Base-by-base conservation (phyloP, 2,888 invertebrate species). In the Drosophila rellima region DNA sequence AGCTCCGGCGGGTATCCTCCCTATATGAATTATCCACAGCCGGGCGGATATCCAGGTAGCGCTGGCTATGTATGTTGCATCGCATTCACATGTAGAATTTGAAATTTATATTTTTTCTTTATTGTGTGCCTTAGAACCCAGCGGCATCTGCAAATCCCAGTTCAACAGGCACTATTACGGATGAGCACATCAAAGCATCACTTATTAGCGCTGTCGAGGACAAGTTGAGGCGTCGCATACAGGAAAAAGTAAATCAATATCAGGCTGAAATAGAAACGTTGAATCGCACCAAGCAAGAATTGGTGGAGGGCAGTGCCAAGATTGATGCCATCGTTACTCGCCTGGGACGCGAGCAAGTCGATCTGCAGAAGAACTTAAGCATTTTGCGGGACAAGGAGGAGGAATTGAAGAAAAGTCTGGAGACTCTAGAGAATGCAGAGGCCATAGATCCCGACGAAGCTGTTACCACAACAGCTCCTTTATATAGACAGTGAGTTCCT, bases 141-240 rank as follows among this genome's bases (percentile, higher is more conserved):
- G 59, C 62, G 5, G 90, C 70, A 15, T 92, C 94, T 83, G 92
- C 93, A 7, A 70, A 47, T 55, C 35, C 76, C 17, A 94, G 94
- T 57, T 94, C 94, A 63, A 94, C 93, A 33, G 96, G 97, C 18
- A 97, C 97, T n/a, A 98, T 98, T 64, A 96, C 98, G 50, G 98
- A 98, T 86, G 98, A 98, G 91, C 98, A 99, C 91, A 97, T 99
- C 73, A 95, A 97, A 90, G 97, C 97, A 26, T 99, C 99, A 1
- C 93, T 99, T 20, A 93, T 98, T 17, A 98, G 98, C 62, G 99
- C 99, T 23, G 97, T 99, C 1, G 98, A 98, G 92, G 99, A 99
- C 91, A 98, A 98, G 93, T 93, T 99, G 77, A 94, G 96, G 82
- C 93, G 98, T 70, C 95, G 97, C 74, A 94, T 99, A 80, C 95